Percentiles rank a stretch among this genome's conserved stretches.
phyloP scores from a whole-genome alignment of 2,888 invertebrate genomes.

The Gibbula magus region DNA sequence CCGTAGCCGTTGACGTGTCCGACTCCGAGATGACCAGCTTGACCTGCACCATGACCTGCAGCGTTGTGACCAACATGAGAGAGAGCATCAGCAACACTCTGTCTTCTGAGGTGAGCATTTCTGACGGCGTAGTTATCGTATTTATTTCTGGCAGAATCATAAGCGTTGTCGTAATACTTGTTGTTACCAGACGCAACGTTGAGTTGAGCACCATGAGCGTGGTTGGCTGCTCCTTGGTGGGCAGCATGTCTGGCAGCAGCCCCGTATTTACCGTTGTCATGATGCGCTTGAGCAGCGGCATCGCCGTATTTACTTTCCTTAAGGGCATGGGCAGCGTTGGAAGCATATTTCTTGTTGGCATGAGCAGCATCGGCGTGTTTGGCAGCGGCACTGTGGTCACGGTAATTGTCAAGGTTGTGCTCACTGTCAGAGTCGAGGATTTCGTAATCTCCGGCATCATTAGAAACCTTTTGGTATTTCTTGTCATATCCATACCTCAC shows the following conservation, averaged over 20 bases:
- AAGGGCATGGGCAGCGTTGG: constrained; percentile 29
- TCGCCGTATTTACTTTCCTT: neutral
- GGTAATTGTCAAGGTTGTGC: constrained; percentile 34
- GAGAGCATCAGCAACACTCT: neutral
- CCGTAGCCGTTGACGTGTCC: constrained; percentile 22
- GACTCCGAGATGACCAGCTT: neutral
- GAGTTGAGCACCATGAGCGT: neutral
- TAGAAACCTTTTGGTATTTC: constrained; percentile 34
- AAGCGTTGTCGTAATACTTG: constrained; percentile 16
- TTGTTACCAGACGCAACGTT: neutral
- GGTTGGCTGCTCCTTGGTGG: neutral
- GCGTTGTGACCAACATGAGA: neutral
- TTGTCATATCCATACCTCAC: constrained; percentile 38
- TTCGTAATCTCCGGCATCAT: constrained; percentile 35
- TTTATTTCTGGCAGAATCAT: neutral
- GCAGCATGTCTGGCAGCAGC: neutral
- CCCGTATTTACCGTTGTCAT: neutral
- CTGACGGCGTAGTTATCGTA: neutral
- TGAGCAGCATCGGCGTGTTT: constrained; percentile 24
- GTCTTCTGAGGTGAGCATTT: neutral
- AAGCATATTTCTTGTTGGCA: neutral
- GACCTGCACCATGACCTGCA: neutral
- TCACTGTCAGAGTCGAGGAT: constrained; percentile 16
- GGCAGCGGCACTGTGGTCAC: constrained; percentile 21
- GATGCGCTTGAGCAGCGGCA: neutral